Evolutionary conservation across 2,113 vertebrate species (phyloP).

Genomic region (Pterocles gutturalis): DNA sequence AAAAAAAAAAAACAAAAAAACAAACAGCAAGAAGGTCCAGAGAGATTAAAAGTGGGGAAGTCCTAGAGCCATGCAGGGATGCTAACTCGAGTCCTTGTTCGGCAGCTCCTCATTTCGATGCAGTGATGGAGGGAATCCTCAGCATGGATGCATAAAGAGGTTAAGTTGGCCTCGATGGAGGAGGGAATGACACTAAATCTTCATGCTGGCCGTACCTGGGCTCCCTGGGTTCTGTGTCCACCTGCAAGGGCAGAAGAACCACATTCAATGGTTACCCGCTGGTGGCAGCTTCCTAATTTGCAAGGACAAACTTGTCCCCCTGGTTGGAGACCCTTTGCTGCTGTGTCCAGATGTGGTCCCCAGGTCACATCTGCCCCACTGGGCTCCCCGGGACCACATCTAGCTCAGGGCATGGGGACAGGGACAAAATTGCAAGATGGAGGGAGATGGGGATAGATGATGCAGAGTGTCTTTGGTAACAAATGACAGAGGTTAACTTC

Average conservation of each 20-base stretch:
- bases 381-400: neutral
- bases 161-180: accelerated
- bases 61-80: neutral
- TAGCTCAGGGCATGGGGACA: accelerated
- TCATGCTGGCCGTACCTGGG: neutral
- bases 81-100: neutral
- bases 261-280: accelerated
- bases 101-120: neutral
- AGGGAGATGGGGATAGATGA: neutral
- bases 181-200: neutral
- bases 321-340: neutral
- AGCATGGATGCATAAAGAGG: accelerated
- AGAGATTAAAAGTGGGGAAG: neutral
- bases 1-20: accelerated
- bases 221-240: neutral
- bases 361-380: neutral
- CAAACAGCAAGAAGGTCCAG: neutral
- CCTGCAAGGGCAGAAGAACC: neutral
- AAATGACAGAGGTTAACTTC: neutral
- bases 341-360: neutral
- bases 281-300: neutral
- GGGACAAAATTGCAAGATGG: neutral
- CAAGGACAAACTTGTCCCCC: neutral
- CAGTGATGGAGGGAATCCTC: neutral
- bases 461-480: accelerated